These are phyloP conservation scores for Clamator glandarius DNA, from an alignment of 2,797 vertebrate genomes.

Conservation along the genomic window DNA sequence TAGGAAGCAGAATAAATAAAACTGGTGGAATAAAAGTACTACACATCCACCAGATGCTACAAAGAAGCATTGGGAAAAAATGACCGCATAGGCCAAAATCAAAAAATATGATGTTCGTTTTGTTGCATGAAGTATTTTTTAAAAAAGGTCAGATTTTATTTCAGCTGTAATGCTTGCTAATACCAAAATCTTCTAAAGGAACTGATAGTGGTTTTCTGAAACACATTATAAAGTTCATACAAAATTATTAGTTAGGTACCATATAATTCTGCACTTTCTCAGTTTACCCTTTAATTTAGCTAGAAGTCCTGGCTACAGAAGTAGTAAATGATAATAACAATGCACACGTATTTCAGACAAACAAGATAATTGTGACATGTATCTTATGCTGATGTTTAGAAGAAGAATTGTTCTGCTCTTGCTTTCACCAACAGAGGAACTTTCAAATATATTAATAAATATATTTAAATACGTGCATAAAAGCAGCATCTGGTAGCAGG, in stretches of 20 bases:
- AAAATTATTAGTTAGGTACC: background rate
- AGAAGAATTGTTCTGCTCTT: background rate
- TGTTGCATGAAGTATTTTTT: background rate
- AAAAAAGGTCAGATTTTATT: constrained; percentile 7
- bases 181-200: background rate
- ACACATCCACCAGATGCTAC: background rate
- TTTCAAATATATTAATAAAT: background rate
- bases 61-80: background rate
- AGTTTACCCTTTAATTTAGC: background rate
- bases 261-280: background rate
- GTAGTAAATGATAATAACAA: background rate
- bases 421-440: background rate
- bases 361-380: background rate
- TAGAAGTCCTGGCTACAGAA: background rate
- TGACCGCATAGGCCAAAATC: background rate
- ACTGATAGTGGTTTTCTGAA: background rate
- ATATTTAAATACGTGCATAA: background rate
- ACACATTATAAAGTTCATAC: background rate
- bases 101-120: background rate
- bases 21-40: background rate
- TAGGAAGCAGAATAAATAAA: background rate
- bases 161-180: background rate
- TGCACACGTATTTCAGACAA: background rate
- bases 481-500: background rate
- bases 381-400: background rate